Evolutionary conservation across 2,888 invertebrate genomes (phyloP), one percentile per base, ranked within the genome.

Genomic region (Campoplex nolae): DNA sequence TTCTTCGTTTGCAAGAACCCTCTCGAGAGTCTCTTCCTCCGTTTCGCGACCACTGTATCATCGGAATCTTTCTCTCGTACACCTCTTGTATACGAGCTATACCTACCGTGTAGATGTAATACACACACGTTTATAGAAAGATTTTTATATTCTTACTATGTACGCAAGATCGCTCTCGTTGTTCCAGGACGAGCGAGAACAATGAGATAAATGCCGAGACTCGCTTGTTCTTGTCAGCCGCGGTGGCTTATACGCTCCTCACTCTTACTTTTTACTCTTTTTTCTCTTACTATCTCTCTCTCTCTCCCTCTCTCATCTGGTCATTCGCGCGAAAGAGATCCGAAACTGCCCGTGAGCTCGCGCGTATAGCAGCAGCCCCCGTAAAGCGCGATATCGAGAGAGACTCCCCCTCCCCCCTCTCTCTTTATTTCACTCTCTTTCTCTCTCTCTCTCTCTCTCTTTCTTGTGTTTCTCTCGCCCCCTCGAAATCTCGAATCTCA

Each of bases 131-230:
- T 9, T 54, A 35, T 74, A 62, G 54, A 45, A 56, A 70, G 70
- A 68, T 79, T 82, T 75, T 82, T 67, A 75, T 67, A 75, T 82
- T 82, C 75, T 77, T 75, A 84, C 84, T 82, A 78, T 82, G 87
- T 84, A 85, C 54, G 78, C 79, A 78, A 84, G 79, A 87, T 87
- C 84, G 84, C 82, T 87, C 87, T 84, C 87, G 84, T 87, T 84
- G 86, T 84, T 84, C 70, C 78, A 79, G 71, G 78, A 87, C 82
- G 79, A 87, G 84, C 83, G 85, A 85, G 87, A 87, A 87, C 87
- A 87, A 87, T 87, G 87, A 87, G 87, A 87, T 87, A 87, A 87
- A 87, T 79, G 87, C 87, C 58, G 82, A 84, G 87, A 85, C 83
- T 85, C 87, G 84, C 83, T 84, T 85, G 87, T 87, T 85, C 87